These are phyloP conservation scores for Sebastes flavidus DNA, from an alignment of 2,797 vertebrate genomes.

Conservation along the genomic window DNA sequence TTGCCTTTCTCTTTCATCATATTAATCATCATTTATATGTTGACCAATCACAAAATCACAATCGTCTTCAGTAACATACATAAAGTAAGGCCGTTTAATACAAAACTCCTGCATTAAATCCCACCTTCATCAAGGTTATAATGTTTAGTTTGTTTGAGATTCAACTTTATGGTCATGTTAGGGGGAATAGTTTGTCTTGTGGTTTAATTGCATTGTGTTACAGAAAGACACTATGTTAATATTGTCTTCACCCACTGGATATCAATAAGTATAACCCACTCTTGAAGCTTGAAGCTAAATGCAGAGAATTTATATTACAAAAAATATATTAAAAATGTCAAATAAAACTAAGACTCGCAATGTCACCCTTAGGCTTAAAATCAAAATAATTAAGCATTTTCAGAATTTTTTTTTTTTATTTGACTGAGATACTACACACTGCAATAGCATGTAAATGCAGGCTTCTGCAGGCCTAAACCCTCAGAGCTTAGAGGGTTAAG, in stretches of 20 bases:
- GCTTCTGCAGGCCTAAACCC: background rate
- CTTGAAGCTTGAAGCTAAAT: background rate
- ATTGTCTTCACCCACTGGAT: background rate
- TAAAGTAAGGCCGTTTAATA: background rate
- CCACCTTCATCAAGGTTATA: too few species aligned
- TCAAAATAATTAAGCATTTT: background rate
- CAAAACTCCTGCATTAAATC: background rate
- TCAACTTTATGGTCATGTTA: background rate
- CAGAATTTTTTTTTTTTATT: background rate
- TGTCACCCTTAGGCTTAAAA: background rate
- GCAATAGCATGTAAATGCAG: background rate
- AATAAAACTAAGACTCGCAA: background rate
- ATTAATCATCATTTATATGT: background rate
- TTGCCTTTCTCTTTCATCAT: background rate
- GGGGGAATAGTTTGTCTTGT: background rate
- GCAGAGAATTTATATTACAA: background rate
- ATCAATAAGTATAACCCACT: background rate
- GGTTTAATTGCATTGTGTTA: background rate
- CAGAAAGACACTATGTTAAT: background rate
- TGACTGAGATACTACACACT: background rate
- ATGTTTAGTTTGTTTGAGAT: background rate
- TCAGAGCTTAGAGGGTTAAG: conserved; percentile 2
- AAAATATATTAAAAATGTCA: too few species aligned
- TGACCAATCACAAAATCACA: background rate
- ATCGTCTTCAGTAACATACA: background rate